These are phyloP conservation scores for Lagopus muta DNA, from an alignment of 2,113 vertebrate species.

Conservation along the genomic window DNA sequence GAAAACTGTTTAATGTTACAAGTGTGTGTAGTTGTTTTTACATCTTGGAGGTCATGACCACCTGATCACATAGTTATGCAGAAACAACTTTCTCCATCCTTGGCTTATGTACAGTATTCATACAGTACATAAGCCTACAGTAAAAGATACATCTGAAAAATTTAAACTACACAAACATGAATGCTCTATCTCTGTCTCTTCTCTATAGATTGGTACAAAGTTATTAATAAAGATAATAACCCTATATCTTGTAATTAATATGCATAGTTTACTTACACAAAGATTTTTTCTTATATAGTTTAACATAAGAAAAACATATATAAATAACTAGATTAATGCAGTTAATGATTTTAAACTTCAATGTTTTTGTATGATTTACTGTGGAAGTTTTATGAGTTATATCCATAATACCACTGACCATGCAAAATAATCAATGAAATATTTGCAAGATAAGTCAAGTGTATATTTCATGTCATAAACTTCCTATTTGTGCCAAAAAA, in stretches of 20 bases:
- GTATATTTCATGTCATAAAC: background rate
- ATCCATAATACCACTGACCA: background rate
- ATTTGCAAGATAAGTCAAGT: conserved; percentile 36
- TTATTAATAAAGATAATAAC: background rate
- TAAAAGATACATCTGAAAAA: background rate
- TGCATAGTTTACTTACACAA: background rate
- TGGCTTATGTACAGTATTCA: background rate
- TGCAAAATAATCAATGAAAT: conserved; percentile 31
- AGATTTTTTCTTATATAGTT: background rate
- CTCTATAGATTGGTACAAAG: background rate
- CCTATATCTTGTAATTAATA: background rate
- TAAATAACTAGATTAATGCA: background rate
- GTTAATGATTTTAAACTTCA: conserved; percentile 2
- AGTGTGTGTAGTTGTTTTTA: background rate
- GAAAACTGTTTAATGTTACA: background rate
- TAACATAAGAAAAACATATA: background rate
- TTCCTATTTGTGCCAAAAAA: background rate
- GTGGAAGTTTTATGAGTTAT: background rate
- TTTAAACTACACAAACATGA: background rate
- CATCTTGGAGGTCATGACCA: background rate
- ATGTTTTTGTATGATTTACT: conserved; percentile 14
- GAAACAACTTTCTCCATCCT: background rate
- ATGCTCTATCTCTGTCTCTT: background rate
- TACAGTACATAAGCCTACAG: background rate
- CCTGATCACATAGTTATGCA: background rate